phyloP scores from a whole-genome alignment of 30 jellyfish, hydroid and myxozoan species.

The Haliclystus octoradiatus region DNA sequence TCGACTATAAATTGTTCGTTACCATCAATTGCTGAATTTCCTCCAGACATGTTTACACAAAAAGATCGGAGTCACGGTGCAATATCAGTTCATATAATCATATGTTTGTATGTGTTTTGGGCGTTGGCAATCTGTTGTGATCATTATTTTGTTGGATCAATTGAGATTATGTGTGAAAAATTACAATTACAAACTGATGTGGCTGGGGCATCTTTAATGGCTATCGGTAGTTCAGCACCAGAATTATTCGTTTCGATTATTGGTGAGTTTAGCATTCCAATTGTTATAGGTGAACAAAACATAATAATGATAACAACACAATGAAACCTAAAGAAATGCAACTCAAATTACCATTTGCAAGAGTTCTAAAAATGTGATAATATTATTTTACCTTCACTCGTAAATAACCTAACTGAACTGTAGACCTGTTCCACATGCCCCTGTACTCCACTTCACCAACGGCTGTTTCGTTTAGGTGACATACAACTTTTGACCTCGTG shows the following conservation, averaged over 20 bases:
- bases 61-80: background rate
- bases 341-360: too few species aligned
- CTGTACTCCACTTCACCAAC: too few species aligned
- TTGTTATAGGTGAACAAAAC: too few species aligned
- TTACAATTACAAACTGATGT: slow-evolving; percentile 11
- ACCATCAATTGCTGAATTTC: slow-evolving; percentile 14
- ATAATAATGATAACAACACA: too few species aligned
- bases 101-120: slow-evolving; percentile 8
- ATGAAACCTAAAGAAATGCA: too few species aligned
- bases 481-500: too few species aligned
- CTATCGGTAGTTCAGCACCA: slow-evolving; percentile 11
- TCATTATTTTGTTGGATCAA: slow-evolving; percentile 3
- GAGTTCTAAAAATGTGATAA: too few species aligned
- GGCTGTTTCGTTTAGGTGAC: too few species aligned
- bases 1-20: background rate
- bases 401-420: too few species aligned
- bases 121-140: slow-evolving; percentile 20
- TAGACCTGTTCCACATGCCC: too few species aligned
- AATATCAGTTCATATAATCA: background rate
- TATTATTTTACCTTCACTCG: too few species aligned
- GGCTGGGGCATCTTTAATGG: slow-evolving; percentile 20
- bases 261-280: background rate
- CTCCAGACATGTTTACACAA: slow-evolving; percentile 9
- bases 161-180: slow-evolving; percentile 3
- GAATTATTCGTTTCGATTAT: slow-evolving; percentile 10